These are phyloP conservation scores for Trachemys scripta DNA, from an alignment of 2,113 vertebrate species.

Conservation along the genomic window DNA sequence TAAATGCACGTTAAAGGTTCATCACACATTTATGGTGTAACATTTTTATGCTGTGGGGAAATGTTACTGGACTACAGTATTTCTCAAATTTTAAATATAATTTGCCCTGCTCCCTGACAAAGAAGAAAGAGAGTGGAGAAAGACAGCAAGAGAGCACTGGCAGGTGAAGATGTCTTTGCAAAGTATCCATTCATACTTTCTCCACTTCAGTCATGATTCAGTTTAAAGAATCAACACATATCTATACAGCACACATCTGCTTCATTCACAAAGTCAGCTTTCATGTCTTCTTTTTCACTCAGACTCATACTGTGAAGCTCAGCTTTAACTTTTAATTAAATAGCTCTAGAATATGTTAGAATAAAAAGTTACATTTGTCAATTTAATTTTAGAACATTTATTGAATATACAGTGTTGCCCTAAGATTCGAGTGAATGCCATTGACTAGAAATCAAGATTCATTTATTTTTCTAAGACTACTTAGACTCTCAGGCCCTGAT, in stretches of 20 bases:
- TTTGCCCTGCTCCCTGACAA: conserved; percentile 24
- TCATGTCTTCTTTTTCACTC: conserved; percentile 13
- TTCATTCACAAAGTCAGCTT: conserved; percentile 54
- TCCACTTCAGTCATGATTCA: conserved; percentile 36
- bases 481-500: neutral
- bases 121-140: conserved; percentile 3
- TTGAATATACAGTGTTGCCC: conserved; percentile 37
- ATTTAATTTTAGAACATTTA: conserved; percentile 61
- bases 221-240: conserved; percentile 51
- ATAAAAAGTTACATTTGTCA: conserved; percentile 57
- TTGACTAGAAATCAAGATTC: neutral
- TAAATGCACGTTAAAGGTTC: conserved; percentile 29
- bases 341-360: conserved; percentile 36
- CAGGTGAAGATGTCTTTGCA: neutral
- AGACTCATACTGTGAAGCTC: conserved; percentile 23
- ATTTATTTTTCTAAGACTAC: neutral
- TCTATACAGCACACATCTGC: conserved; percentile 28
- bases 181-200: conserved; percentile 23
- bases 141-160: neutral
- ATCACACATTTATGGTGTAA: neutral
- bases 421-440: conserved; percentile 29
- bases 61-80: conserved; percentile 14
- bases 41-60: conserved; percentile 9
- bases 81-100: conserved; percentile 22
- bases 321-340: conserved; percentile 75